A percentile compares a stretch with the other conserved stretches of the same genome.
Conservation (phyloP, 2,113 vertebrate species). For the Nestor notabilis region DNA sequence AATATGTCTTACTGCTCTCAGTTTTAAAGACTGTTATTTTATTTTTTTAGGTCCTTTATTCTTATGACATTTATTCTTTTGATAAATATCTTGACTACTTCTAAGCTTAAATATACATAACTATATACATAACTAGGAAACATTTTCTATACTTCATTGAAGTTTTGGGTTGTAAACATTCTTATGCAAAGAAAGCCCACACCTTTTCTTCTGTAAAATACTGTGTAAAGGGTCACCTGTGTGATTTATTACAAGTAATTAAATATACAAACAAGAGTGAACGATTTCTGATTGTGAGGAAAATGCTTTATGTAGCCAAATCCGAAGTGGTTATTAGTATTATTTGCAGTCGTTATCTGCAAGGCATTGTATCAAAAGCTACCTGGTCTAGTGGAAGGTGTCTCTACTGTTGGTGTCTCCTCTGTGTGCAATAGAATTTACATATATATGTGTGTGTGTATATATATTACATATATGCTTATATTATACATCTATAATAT, state of each 20-base stretch:
- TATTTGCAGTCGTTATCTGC: not conserved
- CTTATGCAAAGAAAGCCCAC: fast-evolving
- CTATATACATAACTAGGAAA: not conserved
- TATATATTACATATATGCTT: fast-evolving
- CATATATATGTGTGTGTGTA: fast-evolving
- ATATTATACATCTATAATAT: not conserved
- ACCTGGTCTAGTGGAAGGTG: not conserved
- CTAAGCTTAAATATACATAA: not conserved
- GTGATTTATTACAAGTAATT: not conserved
- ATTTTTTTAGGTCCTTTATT: not conserved
- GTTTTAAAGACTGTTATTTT: not conserved
- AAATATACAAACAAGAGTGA: not conserved
- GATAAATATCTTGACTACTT: not conserved
- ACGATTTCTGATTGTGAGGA: not conserved
- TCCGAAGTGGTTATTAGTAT: not conserved
- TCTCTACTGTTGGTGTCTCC: not conserved
- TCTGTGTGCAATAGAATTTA: not conserved
- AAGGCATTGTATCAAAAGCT: not conserved
- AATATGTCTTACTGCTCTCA: not conserved
- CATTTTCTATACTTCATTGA: not conserved
- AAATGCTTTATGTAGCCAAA: not conserved
- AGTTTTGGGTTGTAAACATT: not conserved
- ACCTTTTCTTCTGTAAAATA: not conserved
- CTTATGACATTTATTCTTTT: not conserved
- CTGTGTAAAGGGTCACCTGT: not conserved